Percentiles rank a stretch among this genome's conserved stretches.
phyloP scores from a whole-genome alignment of 64 coral and sea anemone species.

The Exaiptasia diaphana region DNA sequence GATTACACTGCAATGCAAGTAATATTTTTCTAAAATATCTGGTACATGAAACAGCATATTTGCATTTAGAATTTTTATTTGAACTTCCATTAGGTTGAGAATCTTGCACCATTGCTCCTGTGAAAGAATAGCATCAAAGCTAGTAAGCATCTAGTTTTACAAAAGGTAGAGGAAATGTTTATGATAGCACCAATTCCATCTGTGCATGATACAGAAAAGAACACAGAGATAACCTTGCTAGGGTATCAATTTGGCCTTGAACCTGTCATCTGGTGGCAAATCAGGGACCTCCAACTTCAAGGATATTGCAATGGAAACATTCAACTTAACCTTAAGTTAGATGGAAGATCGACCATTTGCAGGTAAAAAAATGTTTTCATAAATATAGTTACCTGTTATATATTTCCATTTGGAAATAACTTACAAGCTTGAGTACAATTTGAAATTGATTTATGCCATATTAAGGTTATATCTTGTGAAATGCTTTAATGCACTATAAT shows the following conservation, averaged over 20 bases:
- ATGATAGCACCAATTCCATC: not conserved
- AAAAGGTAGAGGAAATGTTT: not conserved
- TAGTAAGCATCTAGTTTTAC: not conserved
- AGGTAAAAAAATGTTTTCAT: conserved; percentile 1
- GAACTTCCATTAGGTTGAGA: not conserved
- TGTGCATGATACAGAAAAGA: too few species aligned
- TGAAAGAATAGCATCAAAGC: conserved; percentile 12
- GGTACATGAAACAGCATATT: too few species aligned
- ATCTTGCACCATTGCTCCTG: not conserved
- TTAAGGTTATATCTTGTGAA: too few species aligned
- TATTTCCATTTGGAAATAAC: too few species aligned
- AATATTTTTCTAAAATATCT: too few species aligned
- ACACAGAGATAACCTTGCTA: not conserved
- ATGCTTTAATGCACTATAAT: too few species aligned
- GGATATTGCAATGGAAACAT: conserved; percentile 2
- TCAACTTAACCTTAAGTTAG: conserved; percentile 49
- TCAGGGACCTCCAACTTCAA: conserved; percentile 36
- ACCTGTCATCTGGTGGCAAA: conserved; percentile 21
- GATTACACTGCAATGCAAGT: too few species aligned
- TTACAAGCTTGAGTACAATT: too few species aligned
- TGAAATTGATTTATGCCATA: too few species aligned
- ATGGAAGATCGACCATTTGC: conserved; percentile 56
- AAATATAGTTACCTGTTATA: too few species aligned
- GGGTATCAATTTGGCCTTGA: conserved; percentile 42
- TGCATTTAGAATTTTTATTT: too few species aligned